Base-by-base conservation (phyloP, 2,888 invertebrate species). In the Colletes collaris region DNA sequence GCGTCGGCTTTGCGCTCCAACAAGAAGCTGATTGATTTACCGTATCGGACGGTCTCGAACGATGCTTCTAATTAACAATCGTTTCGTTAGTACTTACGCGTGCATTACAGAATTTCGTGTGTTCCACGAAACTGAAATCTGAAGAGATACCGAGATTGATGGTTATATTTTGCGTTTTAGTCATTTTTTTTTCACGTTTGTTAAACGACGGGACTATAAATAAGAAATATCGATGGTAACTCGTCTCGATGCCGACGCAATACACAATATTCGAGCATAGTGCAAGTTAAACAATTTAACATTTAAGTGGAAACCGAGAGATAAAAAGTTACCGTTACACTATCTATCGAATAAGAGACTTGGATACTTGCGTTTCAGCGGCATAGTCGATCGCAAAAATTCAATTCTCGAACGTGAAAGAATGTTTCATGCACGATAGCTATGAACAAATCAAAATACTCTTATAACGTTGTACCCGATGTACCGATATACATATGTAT, bases 361-460 rank as follows among this genome's bases (percentile, higher is more conserved):
- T 37, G 16, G 11, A 50, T 19, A 4, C 35, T 8, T 27, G 27
- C 27, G 27, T 27, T 27, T 27, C 27, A 27, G 27, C 27, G 2
- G 27, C 27, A 27, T 27, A 27, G 27, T 27, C 27, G 2, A 27
- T 27, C 27, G 27, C 27, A 27, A 27, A 27, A 27, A 27, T 27
- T 27, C 27, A 27, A 27, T 27, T 1, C 27, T 27, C 27, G 27
- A 27, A 27, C 27, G 27, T 27, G 27, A 27, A 27, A 27, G 27
- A 27, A 27, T 27, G 27, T 27, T 27, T 27, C 27, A 27, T 27
- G 27, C 27, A 0, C 2, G 56, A 40, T 19, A 40, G n/a, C 46
- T 49, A 50, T 11, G 19, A 44, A 65, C 11, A n/a, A 71, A 79
- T 49, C 13, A 53, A 79, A 70, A 71, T 11, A 65, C 56, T 27